Conservation (phyloP, 2,113 vertebrate species). For the Ranitomeya imitator region DNA sequence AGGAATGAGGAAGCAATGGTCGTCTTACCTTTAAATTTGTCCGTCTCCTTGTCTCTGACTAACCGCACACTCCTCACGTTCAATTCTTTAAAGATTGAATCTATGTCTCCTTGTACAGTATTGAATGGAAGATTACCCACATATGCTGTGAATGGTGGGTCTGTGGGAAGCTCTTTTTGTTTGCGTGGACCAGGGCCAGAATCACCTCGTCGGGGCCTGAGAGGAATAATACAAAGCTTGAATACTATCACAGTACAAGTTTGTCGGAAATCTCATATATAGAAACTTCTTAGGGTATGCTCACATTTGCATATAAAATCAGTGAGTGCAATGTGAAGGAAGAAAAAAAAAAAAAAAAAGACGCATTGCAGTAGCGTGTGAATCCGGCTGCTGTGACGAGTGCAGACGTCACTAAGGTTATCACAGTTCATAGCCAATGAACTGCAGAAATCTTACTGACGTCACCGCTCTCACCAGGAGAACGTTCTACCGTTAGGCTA, state of each 20-base stretch:
- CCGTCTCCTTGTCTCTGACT: slow-evolving; percentile 98
- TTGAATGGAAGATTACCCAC: slow-evolving; percentile 97
- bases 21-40: slow-evolving; percentile 96
- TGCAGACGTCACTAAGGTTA: too few relatives aligned
- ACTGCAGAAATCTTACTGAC: too few relatives aligned
- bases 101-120: slow-evolving; percentile 97
- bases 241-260: background rate
- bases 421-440: too few relatives aligned
- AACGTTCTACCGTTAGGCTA: too few relatives aligned
- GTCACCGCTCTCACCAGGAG: too few relatives aligned
- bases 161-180: slow-evolving; percentile 95
- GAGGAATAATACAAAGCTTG: background rate
- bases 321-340: too few relatives aligned
- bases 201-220: slow-evolving; percentile 83
- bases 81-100: slow-evolving; percentile 96
- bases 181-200: slow-evolving; percentile 80
- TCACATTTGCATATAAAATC: too few relatives aligned
- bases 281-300: too few relatives aligned
- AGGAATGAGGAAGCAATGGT: background rate
- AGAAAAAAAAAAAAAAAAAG: too few relatives aligned
- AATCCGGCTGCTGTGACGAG: too few relatives aligned
- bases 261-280: too few relatives aligned
- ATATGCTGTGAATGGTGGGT: slow-evolving; percentile 96
- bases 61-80: slow-evolving; percentile 90
- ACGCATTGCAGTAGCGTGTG: too few relatives aligned